Conservation (phyloP, 1,140 invertebrate species). For the Zaprionus tsacasi region DNA sequence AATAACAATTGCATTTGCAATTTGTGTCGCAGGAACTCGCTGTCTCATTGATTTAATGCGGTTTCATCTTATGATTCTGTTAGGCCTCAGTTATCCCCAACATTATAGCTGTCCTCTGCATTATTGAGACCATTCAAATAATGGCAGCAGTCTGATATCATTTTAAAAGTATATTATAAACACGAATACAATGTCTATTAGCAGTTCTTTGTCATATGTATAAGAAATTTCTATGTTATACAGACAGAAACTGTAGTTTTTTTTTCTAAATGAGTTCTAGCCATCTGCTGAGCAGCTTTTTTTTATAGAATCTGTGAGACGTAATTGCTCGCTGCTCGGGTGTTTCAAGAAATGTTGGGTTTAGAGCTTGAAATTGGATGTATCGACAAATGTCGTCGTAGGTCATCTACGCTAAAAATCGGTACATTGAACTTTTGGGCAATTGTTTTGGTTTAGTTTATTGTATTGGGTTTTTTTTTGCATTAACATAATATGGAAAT, state of each 20-base stretch:
- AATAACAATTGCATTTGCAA: constrained; percentile 28
- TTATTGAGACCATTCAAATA: neutral
- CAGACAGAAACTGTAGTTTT: neutral
- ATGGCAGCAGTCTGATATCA: neutral
- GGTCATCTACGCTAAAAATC: constrained; percentile 1
- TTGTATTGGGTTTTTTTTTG: neutral
- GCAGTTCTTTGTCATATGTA: neutral
- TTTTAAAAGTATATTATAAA: neutral
- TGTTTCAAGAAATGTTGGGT: constrained; percentile 3
- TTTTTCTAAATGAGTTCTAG: neutral
- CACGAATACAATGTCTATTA: neutral
- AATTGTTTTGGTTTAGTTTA: constrained; percentile 30
- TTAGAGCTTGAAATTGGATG: constrained; percentile 11
- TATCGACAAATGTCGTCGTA: constrained; percentile 6
- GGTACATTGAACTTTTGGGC: constrained; percentile 37
- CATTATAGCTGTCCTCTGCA: constrained; percentile 5
- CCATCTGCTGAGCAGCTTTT: neutral
- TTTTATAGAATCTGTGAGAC: neutral
- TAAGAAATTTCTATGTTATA: too few relatives aligned
- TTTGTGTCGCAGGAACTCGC: constrained; percentile 6
- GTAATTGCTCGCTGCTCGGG: neutral
- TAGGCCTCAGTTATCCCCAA: neutral
- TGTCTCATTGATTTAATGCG: constrained; percentile 21
- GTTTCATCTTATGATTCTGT: constrained; percentile 14
- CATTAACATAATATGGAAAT: constrained; percentile 60